phyloP scores from a whole-genome alignment of 2,113 vertebrate genomes.

The Ranitomeya imitator region DNA sequence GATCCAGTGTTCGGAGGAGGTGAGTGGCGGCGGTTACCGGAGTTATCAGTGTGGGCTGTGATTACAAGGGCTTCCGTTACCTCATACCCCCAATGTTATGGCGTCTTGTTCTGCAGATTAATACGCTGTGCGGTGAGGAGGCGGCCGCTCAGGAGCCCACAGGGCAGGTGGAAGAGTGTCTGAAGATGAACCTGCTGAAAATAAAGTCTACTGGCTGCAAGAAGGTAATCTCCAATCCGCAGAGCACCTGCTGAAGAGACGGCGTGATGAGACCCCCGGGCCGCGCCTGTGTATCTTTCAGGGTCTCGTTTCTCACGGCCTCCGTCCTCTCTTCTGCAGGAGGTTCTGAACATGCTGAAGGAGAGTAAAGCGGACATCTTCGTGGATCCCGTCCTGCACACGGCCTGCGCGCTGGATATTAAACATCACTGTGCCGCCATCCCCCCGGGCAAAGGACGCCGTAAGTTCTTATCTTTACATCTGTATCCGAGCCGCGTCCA shows the following conservation, averaged over 20 bases:
- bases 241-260: neutral
- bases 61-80: no score
- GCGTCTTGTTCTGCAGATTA: constrained; percentile 76
- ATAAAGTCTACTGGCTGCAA: constrained; percentile 89
- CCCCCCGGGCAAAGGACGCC: constrained; percentile 88
- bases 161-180: constrained; percentile 95
- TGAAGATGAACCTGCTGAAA: constrained; percentile 95
- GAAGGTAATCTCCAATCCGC: constrained; percentile 75
- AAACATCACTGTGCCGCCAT: constrained; percentile 98
- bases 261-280: neutral
- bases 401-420: constrained; percentile 94
- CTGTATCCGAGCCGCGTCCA: no score
- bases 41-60: no score
- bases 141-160: constrained; percentile 97
- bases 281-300: neutral
- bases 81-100: neutral
- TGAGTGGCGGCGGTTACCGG: constrained; percentile 54
- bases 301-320: neutral
- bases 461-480: constrained; percentile 74
- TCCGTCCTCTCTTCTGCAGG: constrained; percentile 69
- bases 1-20: constrained; percentile 93
- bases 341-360: constrained; percentile 96
- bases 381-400: constrained; percentile 96
- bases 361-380: constrained; percentile 99
- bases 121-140: constrained; percentile 88